Conservation (phyloP, 2,888 invertebrate genomes). For the Podotricha telesiphe region DNA sequence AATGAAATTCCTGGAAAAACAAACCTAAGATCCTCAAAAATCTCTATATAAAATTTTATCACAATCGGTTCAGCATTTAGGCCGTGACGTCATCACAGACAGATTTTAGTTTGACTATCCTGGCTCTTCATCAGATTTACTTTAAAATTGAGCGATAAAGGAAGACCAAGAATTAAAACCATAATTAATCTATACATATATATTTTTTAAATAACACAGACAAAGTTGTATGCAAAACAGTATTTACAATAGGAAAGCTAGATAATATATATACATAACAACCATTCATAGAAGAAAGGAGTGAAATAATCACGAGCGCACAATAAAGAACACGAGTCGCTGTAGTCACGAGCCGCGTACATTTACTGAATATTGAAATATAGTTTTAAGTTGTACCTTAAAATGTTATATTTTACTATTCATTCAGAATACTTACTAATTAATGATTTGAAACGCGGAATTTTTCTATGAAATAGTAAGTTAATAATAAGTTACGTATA, state of each 20-base stretch:
- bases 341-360: conserved; percentile 27
- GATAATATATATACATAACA: background rate
- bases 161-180: background rate
- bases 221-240: background rate
- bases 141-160: too few species aligned
- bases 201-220: background rate
- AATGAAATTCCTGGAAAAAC: too few species aligned
- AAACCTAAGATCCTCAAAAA: too few species aligned
- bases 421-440: too few species aligned
- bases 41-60: too few species aligned
- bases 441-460: too few species aligned
- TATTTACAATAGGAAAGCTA: conserved; percentile 6
- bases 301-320: conserved; percentile 27
- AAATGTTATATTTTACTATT: background rate
- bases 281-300: conserved; percentile 24
- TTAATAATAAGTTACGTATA: too few species aligned
- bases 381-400: background rate
- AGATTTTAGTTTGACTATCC: too few species aligned
- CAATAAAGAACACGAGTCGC: conserved; percentile 30
- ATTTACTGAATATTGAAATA: conserved; percentile 28
- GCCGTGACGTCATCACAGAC: too few species aligned
- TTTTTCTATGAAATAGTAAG: too few species aligned
- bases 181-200: background rate
- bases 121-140: too few species aligned
- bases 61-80: too few species aligned